Percentiles rank a stretch among this genome's conserved stretches.
Evolutionary conservation across 2,888 invertebrate genomes (phyloP).

Genomic region (Lithophane socia): DNA sequence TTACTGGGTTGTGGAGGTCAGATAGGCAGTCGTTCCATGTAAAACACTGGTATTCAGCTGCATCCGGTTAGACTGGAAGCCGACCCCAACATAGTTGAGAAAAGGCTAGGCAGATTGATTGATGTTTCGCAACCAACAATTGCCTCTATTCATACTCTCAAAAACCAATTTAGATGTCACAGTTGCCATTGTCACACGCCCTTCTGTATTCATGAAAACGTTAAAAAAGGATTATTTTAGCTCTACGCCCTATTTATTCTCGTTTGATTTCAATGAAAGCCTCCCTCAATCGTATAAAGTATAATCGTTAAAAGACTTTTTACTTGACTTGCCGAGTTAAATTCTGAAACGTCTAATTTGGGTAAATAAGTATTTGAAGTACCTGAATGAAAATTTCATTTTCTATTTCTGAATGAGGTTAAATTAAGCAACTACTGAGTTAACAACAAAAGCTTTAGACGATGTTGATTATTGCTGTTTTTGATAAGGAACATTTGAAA

Average conservation of each 20-base stretch:
- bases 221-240: slow-evolving; percentile 74
- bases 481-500: background rate
- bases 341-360: slow-evolving; percentile 37
- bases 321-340: slow-evolving; percentile 32
- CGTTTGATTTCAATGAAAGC: slow-evolving; percentile 60
- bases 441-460: background rate
- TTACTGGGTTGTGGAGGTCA: no score
- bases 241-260: slow-evolving; percentile 69
- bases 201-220: slow-evolving; percentile 74
- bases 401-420: background rate
- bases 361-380: slow-evolving; percentile 14
- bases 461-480: background rate
- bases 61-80: no score
- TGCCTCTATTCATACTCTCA: slow-evolving; percentile 62
- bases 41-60: no score
- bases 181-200: slow-evolving; percentile 71
- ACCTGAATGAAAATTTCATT: slow-evolving; percentile 6
- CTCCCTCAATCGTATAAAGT: slow-evolving; percentile 42
- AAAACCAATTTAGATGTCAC: slow-evolving; percentile 77
- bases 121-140: slow-evolving; percentile 13
- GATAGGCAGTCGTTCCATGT: no score
- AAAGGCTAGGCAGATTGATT: no score
- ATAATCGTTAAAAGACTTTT: slow-evolving; percentile 39
- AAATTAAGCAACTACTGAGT: background rate
- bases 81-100: no score